A percentile compares a stretch with the other conserved stretches of the same genome.
Evolutionary conservation across 2,113 vertebrate genomes (phyloP).

Genomic region (Macquaria ambigua): DNA sequence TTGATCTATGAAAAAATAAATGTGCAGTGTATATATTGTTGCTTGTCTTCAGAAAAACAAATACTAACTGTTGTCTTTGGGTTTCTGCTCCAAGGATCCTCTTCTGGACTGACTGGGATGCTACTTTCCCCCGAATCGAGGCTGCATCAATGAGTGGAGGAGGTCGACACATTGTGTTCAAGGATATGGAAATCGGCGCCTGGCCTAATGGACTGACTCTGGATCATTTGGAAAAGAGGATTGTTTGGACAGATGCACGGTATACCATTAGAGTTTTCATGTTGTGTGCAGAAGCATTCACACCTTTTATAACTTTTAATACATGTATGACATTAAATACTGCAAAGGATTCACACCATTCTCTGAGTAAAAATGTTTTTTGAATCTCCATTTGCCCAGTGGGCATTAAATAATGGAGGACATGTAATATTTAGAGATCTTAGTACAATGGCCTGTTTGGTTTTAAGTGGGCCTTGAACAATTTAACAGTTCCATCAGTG

Average conservation of each 20-base stretch:
- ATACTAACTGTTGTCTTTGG: not conserved
- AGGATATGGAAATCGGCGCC: constrained; percentile 98
- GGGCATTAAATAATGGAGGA: constrained; percentile 58
- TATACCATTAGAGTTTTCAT: constrained; percentile 65
- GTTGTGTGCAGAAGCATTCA: constrained; percentile 7
- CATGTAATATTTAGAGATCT: constrained; percentile 56
- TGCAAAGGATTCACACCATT: not conserved
- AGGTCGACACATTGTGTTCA: constrained; percentile 94
- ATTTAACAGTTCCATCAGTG: constrained; percentile 51
- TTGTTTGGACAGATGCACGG: constrained; percentile 99
- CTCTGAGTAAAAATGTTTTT: not conserved
- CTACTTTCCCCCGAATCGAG: constrained; percentile 97
- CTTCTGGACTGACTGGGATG: constrained; percentile 99
- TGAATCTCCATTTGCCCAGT: constrained; percentile 18
- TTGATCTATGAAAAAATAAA: constrained; percentile 12
- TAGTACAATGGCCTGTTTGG: constrained; percentile 32
- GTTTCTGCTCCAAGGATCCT: constrained; percentile 87
- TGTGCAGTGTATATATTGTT: not conserved
- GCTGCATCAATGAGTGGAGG: constrained; percentile 97
- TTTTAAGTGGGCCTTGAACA: constrained; percentile 61
- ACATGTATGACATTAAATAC: constrained; percentile 9
- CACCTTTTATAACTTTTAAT: constrained; percentile 10
- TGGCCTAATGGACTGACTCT: constrained; percentile 99
- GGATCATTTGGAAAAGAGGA: constrained; percentile 97
- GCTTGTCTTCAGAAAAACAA: not conserved